These are phyloP conservation scores for Caenorhabditis becei DNA, from an alignment of 2,888 invertebrate genomes.

Conservation along the genomic window DNA sequence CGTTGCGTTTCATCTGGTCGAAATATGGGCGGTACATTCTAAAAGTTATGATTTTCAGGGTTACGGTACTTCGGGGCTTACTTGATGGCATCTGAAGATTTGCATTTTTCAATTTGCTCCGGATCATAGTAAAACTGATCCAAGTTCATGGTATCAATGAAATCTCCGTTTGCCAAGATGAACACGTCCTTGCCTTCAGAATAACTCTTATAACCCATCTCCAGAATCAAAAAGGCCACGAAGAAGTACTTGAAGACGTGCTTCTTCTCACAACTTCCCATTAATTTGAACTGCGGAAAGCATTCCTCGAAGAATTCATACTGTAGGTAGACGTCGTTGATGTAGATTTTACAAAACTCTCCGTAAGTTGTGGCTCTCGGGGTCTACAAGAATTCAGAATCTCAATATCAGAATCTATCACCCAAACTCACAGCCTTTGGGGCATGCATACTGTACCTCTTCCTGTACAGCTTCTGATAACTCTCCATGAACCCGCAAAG, in stretches of 20 bases:
- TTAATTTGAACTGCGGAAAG: slow-evolving; percentile 40
- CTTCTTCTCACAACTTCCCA: slow-evolving; percentile 39
- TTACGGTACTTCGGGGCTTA: not conserved
- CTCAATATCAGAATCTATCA: not conserved
- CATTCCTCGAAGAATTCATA: slow-evolving; percentile 46
- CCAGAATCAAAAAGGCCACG: slow-evolving; percentile 41
- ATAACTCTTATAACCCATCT: slow-evolving; percentile 50
- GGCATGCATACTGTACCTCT: slow-evolving; percentile 32
- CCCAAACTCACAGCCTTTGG: slow-evolving; percentile 20
- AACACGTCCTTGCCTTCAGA: slow-evolving; percentile 45
- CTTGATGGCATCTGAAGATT: slow-evolving; percentile 39
- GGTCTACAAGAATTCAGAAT: not conserved
- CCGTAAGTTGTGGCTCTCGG: slow-evolving; percentile 42
- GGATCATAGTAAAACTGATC: slow-evolving; percentile 52
- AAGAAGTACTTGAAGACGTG: slow-evolving; percentile 57
- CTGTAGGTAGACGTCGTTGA: slow-evolving; percentile 44
- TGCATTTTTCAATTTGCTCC: slow-evolving; percentile 35
- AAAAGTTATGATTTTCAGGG: not conserved
- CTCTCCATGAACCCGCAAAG: slow-evolving; percentile 42
- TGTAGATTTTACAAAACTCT: slow-evolving; percentile 40
- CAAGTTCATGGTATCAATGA: slow-evolving; percentile 42
- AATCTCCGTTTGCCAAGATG: slow-evolving; percentile 53
- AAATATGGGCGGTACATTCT: slow-evolving; percentile 53
- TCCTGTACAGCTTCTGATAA: slow-evolving; percentile 46
- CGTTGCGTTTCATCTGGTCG: slow-evolving; percentile 52